These are phyloP conservation scores for Drosophila kuntzei DNA, from an alignment of 2,888 invertebrate genomes.

Conservation along the genomic window DNA sequence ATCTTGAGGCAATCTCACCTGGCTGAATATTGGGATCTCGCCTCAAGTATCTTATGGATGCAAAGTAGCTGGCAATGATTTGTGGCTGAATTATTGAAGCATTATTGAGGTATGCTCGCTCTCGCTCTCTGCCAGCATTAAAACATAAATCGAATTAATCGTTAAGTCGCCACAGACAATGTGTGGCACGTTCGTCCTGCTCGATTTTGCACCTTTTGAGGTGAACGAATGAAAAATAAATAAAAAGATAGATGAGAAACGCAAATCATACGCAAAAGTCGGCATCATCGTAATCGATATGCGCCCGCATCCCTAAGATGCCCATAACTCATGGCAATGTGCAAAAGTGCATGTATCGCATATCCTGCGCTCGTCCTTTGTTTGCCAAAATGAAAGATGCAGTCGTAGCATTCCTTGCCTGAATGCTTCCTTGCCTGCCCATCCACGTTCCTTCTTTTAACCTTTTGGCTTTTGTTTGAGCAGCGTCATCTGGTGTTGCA, in stretches of 20 bases:
- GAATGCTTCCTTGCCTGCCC: conserved; percentile 10
- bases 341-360: conserved; percentile 83
- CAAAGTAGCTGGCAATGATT: conserved; percentile 31
- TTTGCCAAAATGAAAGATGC: conserved; percentile 66
- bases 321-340: conserved; percentile 82
- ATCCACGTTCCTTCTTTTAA: conserved; percentile 42
- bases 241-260: conserved; percentile 55
- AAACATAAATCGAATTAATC: conserved; percentile 73
- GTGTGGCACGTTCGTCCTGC: conserved; percentile 66
- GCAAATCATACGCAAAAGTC: conserved; percentile 66
- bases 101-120: conserved; percentile 36
- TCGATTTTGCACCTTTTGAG: conserved; percentile 68
- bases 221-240: conserved; percentile 25
- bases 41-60: conserved; percentile 16
- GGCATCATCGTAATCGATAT: conserved; percentile 70
- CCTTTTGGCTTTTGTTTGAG: conserved; percentile 60
- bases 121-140: conserved; percentile 32
- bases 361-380: conserved; percentile 64
- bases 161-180: conserved; percentile 70
- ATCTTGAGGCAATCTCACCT: conserved; percentile 25
- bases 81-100: conserved; percentile 57
- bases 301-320: conserved; percentile 78
- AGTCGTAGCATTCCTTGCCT: conserved; percentile 35
- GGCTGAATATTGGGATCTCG: conserved; percentile 7
- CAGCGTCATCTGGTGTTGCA: conserved; percentile 74